These are phyloP conservation scores for Dryomyza anilis DNA, from an alignment of 2,888 invertebrate genomes.

Conservation along the genomic window DNA sequence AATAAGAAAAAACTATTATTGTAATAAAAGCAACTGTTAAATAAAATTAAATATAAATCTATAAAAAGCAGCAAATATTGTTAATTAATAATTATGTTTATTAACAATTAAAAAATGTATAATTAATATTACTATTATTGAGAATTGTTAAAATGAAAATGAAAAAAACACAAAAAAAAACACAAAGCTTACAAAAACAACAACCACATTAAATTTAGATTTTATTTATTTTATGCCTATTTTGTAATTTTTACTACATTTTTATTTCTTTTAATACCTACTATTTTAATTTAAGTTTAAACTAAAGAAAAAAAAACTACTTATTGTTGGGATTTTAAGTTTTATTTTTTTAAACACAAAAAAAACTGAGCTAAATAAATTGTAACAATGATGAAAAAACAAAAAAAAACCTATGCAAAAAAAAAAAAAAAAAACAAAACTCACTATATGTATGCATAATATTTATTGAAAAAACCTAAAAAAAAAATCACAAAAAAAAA, in stretches of 20 bases:
- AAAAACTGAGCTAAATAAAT: not conserved
- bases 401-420: not conserved
- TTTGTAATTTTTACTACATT: not conserved
- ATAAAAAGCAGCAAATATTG: slow-evolving; percentile 7
- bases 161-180: not conserved
- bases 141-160: not conserved
- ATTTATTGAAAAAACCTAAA: not conserved
- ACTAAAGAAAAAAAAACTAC: not conserved
- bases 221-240: not conserved
- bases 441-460: not conserved
- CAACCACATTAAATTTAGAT: slow-evolving; percentile 2
- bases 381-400: not conserved
- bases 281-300: not conserved
- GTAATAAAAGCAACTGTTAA: slow-evolving; percentile 1
- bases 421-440: not conserved
- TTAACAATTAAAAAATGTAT: not conserved
- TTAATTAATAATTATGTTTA: slow-evolving; percentile 10
- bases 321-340: slow-evolving; percentile 19
- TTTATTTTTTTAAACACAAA: no score
- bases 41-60: no score
- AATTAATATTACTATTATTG: not conserved
- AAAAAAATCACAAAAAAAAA: not conserved
- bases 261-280: not conserved
- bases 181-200: not conserved
- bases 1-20: slow-evolving; percentile 10